Evolutionary conservation across 2,888 invertebrate species (phyloP).

Genomic region (Drosophila antonietae): DNA sequence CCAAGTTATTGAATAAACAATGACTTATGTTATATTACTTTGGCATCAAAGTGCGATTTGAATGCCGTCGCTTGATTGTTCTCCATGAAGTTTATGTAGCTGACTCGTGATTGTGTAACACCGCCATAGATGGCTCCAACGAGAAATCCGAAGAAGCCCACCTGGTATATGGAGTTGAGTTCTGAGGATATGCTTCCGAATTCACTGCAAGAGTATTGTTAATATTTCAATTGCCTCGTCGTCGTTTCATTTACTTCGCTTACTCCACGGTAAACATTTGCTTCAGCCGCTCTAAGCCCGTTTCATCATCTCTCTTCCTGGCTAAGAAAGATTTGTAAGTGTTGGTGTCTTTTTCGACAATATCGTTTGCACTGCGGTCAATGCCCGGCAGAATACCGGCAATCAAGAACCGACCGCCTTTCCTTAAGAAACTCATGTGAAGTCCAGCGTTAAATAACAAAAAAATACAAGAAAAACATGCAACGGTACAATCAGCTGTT

Average conservation of each 20-base stretch:
- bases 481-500: constrained; percentile 55
- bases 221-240: too few species aligned
- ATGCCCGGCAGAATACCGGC: constrained; percentile 74
- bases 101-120: constrained; percentile 86
- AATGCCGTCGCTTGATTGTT: constrained; percentile 91
- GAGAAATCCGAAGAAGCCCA: constrained; percentile 87
- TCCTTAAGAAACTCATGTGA: constrained; percentile 68
- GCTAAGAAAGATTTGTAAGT: constrained; percentile 80
- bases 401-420: constrained; percentile 65
- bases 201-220: constrained; percentile 85
- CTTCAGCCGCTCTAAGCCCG: constrained; percentile 82
- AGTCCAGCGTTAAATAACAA: constrained; percentile 58
- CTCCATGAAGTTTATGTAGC: constrained; percentile 89
- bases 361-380: constrained; percentile 54
- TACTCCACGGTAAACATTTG: constrained; percentile 83
- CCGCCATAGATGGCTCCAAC: constrained; percentile 89
- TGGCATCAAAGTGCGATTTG: constrained; percentile 88
- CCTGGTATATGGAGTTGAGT: constrained; percentile 87
- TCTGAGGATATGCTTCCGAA: constrained; percentile 88
- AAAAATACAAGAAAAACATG: constrained; percentile 27
- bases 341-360: constrained; percentile 72
- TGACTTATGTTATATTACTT: constrained; percentile 84
- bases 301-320: constrained; percentile 72
- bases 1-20: fast-evolving
- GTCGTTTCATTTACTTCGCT: constrained; percentile 10